Conservation (phyloP, 1,140 invertebrate species). For the Ceratina calcarata region DNA sequence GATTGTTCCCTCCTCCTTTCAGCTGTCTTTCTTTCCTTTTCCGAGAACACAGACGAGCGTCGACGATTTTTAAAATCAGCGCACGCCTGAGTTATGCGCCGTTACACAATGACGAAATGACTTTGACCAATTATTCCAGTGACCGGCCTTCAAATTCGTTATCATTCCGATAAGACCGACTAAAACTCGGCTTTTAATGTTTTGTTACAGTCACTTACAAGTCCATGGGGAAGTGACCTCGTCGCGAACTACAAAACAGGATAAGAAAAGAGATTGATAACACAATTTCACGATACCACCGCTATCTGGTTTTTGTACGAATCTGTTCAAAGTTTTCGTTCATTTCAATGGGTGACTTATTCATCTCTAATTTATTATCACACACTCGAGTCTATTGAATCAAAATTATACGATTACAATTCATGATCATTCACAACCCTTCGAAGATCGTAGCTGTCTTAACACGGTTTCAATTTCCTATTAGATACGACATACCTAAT, state of each 20-base stretch:
- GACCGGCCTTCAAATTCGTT: conserved; percentile 35
- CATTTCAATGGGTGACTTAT: no score
- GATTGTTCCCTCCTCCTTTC: background rate
- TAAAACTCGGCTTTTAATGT: conserved; percentile 43
- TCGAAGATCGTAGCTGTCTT: no score
- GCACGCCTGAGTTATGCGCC: conserved; percentile 23
- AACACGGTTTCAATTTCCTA: no score
- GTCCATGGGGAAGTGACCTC: conserved; percentile 22
- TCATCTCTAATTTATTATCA: no score
- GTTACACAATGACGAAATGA: conserved; percentile 41
- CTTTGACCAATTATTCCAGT: conserved; percentile 46
- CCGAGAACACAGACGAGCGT: background rate
- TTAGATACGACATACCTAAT: no score
- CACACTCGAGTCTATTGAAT: no score
- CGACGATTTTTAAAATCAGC: conserved; percentile 13
- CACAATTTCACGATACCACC: conserved; percentile 25
- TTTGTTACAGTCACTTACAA: conserved; percentile 45
- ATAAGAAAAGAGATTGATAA: conserved; percentile 50
- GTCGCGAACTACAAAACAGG: conserved; percentile 40
- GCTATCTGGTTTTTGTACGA: background rate
- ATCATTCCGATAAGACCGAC: conserved; percentile 45
- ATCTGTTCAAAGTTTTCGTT: background rate
- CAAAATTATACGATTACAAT: no score
- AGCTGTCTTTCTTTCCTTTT: no score
- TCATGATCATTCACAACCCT: no score